Evolutionary conservation across 2,113 vertebrate genomes (phyloP).

Genomic region (Mixornis gularis): DNA sequence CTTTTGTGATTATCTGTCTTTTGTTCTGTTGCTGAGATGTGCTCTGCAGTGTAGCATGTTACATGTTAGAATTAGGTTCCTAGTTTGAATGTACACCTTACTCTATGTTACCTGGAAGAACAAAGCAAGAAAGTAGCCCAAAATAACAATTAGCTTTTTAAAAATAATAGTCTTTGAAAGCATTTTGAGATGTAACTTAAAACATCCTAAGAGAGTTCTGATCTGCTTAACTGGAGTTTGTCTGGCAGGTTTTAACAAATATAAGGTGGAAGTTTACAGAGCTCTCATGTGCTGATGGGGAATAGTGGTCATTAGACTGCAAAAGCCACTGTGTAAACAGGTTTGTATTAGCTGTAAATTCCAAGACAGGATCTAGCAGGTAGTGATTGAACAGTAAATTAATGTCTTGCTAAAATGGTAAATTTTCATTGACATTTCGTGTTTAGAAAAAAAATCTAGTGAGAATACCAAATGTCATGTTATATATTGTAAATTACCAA

Average conservation of each 20-base stretch:
- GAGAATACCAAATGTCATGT: not conserved
- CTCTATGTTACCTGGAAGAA: not conserved
- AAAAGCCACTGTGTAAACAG: not conserved
- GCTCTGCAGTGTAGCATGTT: not conserved
- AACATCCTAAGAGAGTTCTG: not conserved
- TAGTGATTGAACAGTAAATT: conserved; percentile 15
- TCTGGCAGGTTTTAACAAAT: conserved; percentile 10
- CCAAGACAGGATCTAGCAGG: not conserved
- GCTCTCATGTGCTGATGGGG: not conserved
- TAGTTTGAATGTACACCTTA: not conserved
- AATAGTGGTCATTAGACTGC: not conserved
- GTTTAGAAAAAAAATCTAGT: not conserved
- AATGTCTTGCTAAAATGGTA: conserved; percentile 4
- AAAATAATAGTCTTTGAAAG: conserved; percentile 6
- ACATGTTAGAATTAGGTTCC: not conserved
- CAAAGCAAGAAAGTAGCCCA: not conserved
- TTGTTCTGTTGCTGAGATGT: not conserved
- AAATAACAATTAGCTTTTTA: not conserved
- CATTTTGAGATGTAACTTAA: not conserved
- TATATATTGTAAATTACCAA: not conserved
- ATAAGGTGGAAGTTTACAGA: not conserved
- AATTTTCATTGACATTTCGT: not conserved
- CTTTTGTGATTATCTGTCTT: not conserved
- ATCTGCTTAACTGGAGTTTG: conserved; percentile 3
- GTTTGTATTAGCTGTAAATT: conserved; percentile 20